Conservation (phyloP, 1,140 invertebrate species). For the Ruditapes philippinarum region DNA sequence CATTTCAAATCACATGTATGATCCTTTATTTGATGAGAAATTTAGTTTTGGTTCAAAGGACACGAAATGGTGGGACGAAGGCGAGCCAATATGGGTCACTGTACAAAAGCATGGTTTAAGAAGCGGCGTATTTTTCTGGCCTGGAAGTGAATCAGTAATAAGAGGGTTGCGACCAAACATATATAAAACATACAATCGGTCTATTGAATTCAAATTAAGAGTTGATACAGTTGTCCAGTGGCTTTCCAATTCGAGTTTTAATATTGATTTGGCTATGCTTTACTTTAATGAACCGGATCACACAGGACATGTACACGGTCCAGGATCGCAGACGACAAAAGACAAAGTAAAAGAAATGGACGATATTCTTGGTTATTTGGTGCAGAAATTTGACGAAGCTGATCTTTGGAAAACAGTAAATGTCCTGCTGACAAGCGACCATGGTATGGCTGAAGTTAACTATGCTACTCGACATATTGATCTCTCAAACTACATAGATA, state of each 20-base stretch:
- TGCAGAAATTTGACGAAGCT: slow-evolving; percentile 77
- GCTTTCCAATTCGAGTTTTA: slow-evolving; percentile 87
- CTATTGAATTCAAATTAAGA: slow-evolving; percentile 88
- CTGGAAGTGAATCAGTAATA: slow-evolving; percentile 78
- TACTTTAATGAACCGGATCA: slow-evolving; percentile 93
- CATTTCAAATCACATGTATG: slow-evolving; percentile 89
- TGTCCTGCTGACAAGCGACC: slow-evolving; percentile 92
- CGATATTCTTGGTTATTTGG: slow-evolving; percentile 78
- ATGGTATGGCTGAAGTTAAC: slow-evolving; percentile 91
- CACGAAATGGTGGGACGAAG: slow-evolving; percentile 82
- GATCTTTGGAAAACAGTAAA: slow-evolving; percentile 89
- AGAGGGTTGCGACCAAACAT: slow-evolving; percentile 72
- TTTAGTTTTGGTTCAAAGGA: slow-evolving; percentile 84
- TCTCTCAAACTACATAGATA: slow-evolving; percentile 49
- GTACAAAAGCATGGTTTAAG: slow-evolving; percentile 71
- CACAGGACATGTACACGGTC: slow-evolving; percentile 86
- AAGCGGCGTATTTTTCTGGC: slow-evolving; percentile 78
- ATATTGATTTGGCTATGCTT: slow-evolving; percentile 88
- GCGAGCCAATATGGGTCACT: slow-evolving; percentile 86
- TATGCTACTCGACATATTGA: slow-evolving; percentile 73
- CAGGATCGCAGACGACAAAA: slow-evolving; percentile 76
- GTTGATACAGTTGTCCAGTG: slow-evolving; percentile 90
- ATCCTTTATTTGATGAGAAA: slow-evolving; percentile 87
- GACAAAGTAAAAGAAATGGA: slow-evolving; percentile 79
- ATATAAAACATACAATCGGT: slow-evolving; percentile 84